A percentile compares a stretch with the other conserved stretches of the same genome.
Conservation (phyloP, 2,797 vertebrate genomes). For the Sitta carolinensis region DNA sequence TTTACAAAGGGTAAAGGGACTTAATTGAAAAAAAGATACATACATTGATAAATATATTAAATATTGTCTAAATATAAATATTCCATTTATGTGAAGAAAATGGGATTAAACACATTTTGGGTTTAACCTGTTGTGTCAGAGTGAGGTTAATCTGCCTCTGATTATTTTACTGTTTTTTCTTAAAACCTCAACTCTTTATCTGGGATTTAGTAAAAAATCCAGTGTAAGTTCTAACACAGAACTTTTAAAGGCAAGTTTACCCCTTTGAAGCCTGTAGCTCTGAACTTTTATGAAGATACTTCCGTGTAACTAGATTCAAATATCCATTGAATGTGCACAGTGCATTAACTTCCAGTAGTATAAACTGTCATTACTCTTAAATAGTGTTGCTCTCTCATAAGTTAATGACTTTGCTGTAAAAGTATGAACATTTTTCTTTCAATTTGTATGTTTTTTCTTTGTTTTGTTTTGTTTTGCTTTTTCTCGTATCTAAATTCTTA, state of each 20-base stretch:
- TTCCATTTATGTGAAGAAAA: not conserved
- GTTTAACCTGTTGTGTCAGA: not conserved
- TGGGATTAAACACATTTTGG: not conserved
- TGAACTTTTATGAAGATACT: constrained; percentile 44
- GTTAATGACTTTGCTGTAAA: not conserved
- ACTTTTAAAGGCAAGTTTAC: constrained; percentile 33
- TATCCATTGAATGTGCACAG: not conserved
- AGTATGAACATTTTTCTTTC: not conserved
- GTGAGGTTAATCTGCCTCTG: not conserved
- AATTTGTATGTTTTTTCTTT: not conserved
- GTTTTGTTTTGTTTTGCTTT: not conserved
- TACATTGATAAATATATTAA: not conserved
- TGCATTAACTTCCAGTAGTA: constrained; percentile 18
- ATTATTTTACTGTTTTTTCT: not conserved
- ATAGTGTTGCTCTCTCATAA: not conserved
- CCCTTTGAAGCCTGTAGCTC: constrained; percentile 12
- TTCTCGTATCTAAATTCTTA: not conserved
- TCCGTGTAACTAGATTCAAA: constrained; percentile 9
- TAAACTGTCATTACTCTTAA: not conserved
- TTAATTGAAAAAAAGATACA: not conserved
- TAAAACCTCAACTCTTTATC: not conserved
- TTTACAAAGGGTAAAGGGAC: not conserved
- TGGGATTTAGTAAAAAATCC: not conserved
- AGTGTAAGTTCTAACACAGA: not conserved
- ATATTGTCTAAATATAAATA: not conserved